A percentile compares a stretch with the other conserved stretches of the same genome.
Evolutionary conservation across 2,113 vertebrate species (phyloP).

Genomic region (Okapia johnstoni): DNA sequence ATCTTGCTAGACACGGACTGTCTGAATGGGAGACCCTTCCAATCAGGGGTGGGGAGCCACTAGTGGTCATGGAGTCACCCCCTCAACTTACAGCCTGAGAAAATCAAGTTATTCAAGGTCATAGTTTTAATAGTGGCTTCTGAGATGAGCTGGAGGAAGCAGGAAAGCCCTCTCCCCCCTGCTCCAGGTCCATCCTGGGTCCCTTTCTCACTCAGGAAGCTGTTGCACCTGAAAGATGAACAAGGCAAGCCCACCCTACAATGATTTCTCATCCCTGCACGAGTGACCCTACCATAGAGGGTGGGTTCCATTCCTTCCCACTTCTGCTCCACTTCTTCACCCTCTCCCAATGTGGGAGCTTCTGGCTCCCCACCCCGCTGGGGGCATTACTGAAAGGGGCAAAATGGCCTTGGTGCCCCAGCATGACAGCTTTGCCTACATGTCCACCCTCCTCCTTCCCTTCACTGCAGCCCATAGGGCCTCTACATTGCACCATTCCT

Average conservation of each 20-base stretch:
- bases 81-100: background rate
- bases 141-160: background rate
- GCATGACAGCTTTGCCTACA: background rate
- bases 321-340: background rate
- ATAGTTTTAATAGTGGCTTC: background rate
- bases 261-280: background rate
- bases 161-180: background rate
- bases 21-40: background rate
- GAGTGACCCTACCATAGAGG: background rate
- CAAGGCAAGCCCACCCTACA: background rate
- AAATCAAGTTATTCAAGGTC: background rate
- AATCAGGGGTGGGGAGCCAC: too few relatives aligned
- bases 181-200: background rate
- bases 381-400: too few relatives aligned
- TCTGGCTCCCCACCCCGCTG: background rate
- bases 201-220: background rate
- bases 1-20: too few relatives aligned
- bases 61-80: background rate
- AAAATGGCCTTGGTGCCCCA: background rate
- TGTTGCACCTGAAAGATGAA: too few relatives aligned
- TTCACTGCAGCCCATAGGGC: too few relatives aligned
- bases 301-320: background rate
- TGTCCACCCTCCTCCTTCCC: accelerated
- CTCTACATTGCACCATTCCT: background rate
- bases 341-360: too few relatives aligned